Evolutionary conservation across 2,113 vertebrate genomes (phyloP), one percentile per base, ranked within the genome.

Genomic region (Chionis minor): DNA sequence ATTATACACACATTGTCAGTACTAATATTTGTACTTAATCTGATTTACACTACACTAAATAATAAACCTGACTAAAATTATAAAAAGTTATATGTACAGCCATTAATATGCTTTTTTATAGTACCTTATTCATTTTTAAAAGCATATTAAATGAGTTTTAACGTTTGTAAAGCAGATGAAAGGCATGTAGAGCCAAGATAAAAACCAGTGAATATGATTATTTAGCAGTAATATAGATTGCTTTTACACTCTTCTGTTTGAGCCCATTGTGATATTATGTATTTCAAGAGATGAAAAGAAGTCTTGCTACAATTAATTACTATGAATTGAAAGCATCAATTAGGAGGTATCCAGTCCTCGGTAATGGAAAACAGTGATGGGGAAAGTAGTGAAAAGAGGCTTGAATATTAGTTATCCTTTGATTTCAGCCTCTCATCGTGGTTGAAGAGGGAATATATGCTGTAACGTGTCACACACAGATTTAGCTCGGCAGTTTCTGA

Each of bases 271-370:
- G 88, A 58, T 84, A 61, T 73, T 94, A 73, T 14, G 55, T 83
- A 78, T 96, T 97, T 96, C 72, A 85, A 92, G 70, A 97, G 84
- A 97, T 96, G 92, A 96, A 97, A 97, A 97, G 92, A 94, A 97
- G 56, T 96, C 96, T 94, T 83, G 95, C 95, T 98, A 97, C 97
- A 98, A 98, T 98, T 98, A 98, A 99, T 98, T 98, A 97, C 95
- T 94, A 69, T 91, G 97, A 98, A 98, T 96, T 96, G 97, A 98
- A 98, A 97, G 96, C 97, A 98, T 96, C 98, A 98, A 96, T 98
- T 98, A 98, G 95, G 97, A 98, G 81, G 55, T 82, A 86, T 92
- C 35, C 14, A 55, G 66, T 86, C 51, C 58, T 86, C 85, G 47
- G 75, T 91, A 91, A 93, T 56, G 49, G 75, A 59, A 94, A 87